Base-by-base conservation (phyloP, 2,797 vertebrate genomes). In the Danio albolineatus region DNA sequence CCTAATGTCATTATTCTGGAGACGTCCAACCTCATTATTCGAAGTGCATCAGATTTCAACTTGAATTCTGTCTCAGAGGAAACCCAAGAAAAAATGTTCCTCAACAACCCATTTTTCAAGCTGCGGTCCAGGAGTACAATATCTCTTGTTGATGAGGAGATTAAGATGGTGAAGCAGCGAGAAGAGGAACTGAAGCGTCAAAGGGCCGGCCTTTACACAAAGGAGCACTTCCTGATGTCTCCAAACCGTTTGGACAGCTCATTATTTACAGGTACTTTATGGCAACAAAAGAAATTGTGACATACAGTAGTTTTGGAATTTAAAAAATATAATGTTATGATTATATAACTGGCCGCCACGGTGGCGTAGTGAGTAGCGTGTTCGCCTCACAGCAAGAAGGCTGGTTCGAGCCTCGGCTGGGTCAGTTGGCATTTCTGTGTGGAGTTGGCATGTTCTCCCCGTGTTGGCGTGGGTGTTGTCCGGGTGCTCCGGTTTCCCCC, bases 61-160 rank as follows among this genome's bases (percentile, higher is more conserved):
- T 89, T 95, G 14, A 93, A 91, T 83, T 92, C 92, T 66, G 82
- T 80, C 36, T 88, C 86, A 5, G 91, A 92, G 19, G 90, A 91
- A 80, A 87, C 87, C 7, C 92, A 92, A 41, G 92, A 94, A 80
- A 94, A 92, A 78, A 91, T 90, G 13, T 94, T 95, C 82, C 88
- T 93, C 7, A 94, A 90, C 82, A 95, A 95, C 80, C 94, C 94
- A 0, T 95, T 95, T 86, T 95, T 95, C 86, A 95, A 95, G 77
- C 87, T 95, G 73, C 90, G 93, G 5, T 95, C 94, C 39, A 90
- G 94, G 80, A 94, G 94, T 87, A 80, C 92, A 7, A 88, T 93
- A 59, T 95, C 94, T 4, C 86, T 95, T 51, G 92, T 95, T 51
- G 94, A 94, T 76, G 93, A 94, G 79, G 94, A 95, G 86, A 95